These are phyloP conservation scores for Chelon auratus DNA, from an alignment of 2,797 vertebrate species.

Conservation along the genomic window DNA sequence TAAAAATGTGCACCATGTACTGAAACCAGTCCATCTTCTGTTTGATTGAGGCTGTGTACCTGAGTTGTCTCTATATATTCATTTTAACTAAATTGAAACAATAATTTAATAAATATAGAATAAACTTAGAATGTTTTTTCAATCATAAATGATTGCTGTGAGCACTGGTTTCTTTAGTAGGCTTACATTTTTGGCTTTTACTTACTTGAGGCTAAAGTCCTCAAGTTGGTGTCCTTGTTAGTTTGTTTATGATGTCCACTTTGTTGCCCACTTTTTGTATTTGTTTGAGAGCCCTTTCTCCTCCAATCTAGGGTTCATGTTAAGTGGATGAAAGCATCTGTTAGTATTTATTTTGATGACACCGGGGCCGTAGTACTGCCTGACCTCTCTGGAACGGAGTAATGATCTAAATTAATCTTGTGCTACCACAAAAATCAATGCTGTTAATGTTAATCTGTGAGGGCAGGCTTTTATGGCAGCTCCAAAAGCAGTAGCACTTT, in stretches of 20 bases:
- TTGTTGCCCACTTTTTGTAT: conserved; percentile 21
- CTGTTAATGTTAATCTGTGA: conserved; percentile 38
- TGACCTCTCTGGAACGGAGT: conserved; percentile 33
- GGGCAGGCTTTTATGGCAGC: conserved; percentile 27
- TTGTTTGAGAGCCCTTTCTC: conserved; percentile 7
- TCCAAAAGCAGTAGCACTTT: conserved; percentile 7
- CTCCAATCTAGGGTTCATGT: conserved; percentile 15
- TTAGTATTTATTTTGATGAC: conserved; percentile 11
- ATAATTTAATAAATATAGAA: not conserved
- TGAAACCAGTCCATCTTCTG: not conserved
- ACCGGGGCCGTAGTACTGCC: conserved; percentile 7
- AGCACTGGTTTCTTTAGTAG: not conserved
- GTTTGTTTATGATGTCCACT: conserved; percentile 12
- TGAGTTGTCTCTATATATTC: not conserved
- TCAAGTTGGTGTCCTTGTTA: conserved; percentile 1
- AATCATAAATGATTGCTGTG: not conserved
- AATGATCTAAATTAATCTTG: conserved; percentile 51
- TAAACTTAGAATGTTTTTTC: not conserved
- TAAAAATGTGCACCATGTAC: not conserved
- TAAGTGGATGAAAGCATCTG: conserved; percentile 24
- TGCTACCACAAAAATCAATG: conserved; percentile 35
- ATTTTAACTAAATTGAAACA: not conserved
- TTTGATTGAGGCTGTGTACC: not conserved
- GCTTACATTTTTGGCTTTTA: not conserved
- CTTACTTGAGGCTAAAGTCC: conserved; percentile 23